These are phyloP conservation scores for Gymnodraco acuticeps DNA, from an alignment of 2,797 vertebrate species.

Conservation along the genomic window DNA sequence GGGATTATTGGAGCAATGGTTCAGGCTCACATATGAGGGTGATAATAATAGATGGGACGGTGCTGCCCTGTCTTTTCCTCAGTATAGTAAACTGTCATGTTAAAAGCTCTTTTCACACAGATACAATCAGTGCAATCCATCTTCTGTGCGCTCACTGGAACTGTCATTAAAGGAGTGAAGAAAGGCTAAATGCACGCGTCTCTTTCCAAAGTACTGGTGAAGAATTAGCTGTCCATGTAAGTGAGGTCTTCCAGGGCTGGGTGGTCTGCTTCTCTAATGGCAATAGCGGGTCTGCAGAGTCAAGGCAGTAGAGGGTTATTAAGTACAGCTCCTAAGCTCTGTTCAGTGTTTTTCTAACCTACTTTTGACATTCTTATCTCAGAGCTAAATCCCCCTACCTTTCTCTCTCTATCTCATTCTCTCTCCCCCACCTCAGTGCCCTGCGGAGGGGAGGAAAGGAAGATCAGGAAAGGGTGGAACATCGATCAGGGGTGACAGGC, in stretches of 20 bases:
- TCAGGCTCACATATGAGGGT: slow-evolving; percentile 34
- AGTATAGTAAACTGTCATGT: slow-evolving; percentile 15
- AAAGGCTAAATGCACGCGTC: slow-evolving; percentile 40
- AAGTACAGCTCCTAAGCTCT: slow-evolving; percentile 61
- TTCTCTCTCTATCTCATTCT: slow-evolving; percentile 36
- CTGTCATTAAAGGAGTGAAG: slow-evolving; percentile 48
- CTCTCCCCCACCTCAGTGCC: slow-evolving; percentile 48
- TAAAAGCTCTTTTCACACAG: slow-evolving; percentile 60
- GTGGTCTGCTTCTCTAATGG: slow-evolving; percentile 67
- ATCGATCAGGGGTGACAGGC: slow-evolving; percentile 59
- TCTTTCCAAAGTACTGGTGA: slow-evolving; percentile 34
- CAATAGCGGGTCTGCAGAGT: slow-evolving; percentile 48
- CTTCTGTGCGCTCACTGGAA: slow-evolving; percentile 51
- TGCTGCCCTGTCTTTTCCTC: slow-evolving; percentile 15
- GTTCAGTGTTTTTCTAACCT: slow-evolving; percentile 76
- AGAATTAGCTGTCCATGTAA: slow-evolving; percentile 40
- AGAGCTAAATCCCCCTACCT: slow-evolving; percentile 60
- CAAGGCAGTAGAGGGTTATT: slow-evolving; percentile 54
- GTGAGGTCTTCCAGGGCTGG: slow-evolving; percentile 48
- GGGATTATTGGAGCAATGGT: slow-evolving; percentile 48
- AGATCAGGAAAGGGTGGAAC: slow-evolving; percentile 31
- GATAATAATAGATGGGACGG: slow-evolving; percentile 48
- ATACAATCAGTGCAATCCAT: slow-evolving; percentile 64
- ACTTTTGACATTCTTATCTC: slow-evolving; percentile 76
- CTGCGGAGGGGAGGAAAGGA: slow-evolving; percentile 31